Evolutionary conservation across 2,888 invertebrate genomes (phyloP).

Genomic region (Falcaria lacertinaria): DNA sequence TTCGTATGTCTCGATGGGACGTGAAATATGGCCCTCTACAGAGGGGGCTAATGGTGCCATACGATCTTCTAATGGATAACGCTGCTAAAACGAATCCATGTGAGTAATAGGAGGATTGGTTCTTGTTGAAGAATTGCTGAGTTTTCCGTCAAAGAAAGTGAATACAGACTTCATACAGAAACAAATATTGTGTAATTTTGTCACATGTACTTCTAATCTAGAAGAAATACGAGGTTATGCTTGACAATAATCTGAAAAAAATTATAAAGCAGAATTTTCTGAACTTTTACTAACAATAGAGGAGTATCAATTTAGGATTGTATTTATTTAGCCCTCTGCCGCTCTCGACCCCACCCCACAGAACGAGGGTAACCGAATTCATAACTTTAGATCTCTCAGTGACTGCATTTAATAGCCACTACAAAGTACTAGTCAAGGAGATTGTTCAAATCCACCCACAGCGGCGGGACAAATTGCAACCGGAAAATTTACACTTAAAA

Average conservation of each 20-base stretch:
- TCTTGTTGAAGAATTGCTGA: constrained; percentile 9
- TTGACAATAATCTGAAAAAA: no score
- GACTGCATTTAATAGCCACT: constrained; percentile 39
- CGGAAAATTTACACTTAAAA: constrained; percentile 78
- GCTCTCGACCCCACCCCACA: background rate
- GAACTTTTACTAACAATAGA: no score
- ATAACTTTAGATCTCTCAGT: constrained; percentile 15
- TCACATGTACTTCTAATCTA: no score
- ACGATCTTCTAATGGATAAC: constrained; percentile 42
- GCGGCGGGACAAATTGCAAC: constrained; percentile 65
- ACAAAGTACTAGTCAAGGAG: constrained; percentile 27
- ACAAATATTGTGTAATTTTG: no score
- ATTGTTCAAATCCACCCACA: constrained; percentile 36
- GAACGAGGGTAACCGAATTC: constrained; percentile 23
- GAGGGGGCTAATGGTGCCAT: constrained; percentile 51
- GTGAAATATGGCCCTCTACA: constrained; percentile 51
- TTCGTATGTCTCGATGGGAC: constrained; percentile 26
- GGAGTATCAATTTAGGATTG: background rate
- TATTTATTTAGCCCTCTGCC: background rate
- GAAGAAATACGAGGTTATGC: no score
- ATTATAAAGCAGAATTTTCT: no score
- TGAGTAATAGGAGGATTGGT: constrained; percentile 16
- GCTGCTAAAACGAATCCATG: constrained; percentile 19
- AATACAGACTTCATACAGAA: no score
- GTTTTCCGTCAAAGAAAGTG: constrained; percentile 3